phyloP scores from a whole-genome alignment of 1,140 invertebrate species.

The Muscidifurax raptorellus region DNA sequence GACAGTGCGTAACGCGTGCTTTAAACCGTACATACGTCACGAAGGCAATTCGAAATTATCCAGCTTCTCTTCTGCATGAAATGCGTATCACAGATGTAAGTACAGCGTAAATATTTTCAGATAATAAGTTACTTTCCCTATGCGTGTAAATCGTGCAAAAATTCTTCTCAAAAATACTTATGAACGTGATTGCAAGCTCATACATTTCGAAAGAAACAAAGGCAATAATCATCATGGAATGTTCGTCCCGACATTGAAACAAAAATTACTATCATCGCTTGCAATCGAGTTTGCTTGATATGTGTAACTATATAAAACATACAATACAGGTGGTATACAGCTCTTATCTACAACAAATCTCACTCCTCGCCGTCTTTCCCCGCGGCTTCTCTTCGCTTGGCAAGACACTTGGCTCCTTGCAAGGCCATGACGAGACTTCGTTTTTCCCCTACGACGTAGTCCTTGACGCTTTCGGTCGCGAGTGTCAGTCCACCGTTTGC shows the following conservation, averaged over 20 bases:
- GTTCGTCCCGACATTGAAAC: too few relatives aligned
- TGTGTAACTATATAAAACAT: too few relatives aligned
- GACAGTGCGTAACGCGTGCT: not conserved
- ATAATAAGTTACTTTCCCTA: not conserved
- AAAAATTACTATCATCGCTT: too few relatives aligned
- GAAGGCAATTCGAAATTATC: not conserved
- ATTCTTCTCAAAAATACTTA: not conserved
- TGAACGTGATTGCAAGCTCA: not conserved
- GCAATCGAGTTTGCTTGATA: too few relatives aligned
- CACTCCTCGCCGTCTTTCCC: not conserved
- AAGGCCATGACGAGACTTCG: conserved; percentile 77
- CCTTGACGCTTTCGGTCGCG: conserved; percentile 76
- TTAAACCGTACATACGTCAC: not conserved
- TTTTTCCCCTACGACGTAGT: conserved; percentile 78
- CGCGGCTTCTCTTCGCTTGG: not conserved
- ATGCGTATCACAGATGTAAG: not conserved
- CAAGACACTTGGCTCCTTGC: conserved; percentile 54
- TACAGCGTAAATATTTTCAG: not conserved
- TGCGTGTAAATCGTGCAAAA: not conserved
- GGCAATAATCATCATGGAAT: too few relatives aligned
- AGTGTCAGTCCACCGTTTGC: conserved; percentile 77
- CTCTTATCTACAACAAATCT: too few relatives aligned
- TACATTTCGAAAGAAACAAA: not conserved
- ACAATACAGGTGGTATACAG: too few relatives aligned
- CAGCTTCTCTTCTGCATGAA: not conserved